phyloP scores from a whole-genome alignment of 2,888 invertebrate genomes.

The Macropis europaea region DNA sequence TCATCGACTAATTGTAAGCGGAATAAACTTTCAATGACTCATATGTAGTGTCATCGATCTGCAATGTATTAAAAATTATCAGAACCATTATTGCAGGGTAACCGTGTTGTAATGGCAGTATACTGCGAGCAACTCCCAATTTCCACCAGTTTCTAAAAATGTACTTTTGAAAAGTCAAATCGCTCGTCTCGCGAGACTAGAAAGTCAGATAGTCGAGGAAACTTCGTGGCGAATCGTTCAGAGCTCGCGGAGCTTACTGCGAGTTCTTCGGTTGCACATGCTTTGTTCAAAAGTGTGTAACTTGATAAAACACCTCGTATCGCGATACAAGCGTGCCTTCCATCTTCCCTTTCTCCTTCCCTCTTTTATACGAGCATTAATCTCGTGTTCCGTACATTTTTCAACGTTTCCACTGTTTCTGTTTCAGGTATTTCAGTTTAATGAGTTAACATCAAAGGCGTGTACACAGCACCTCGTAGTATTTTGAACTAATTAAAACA shows the following conservation, averaged over 20 bases:
- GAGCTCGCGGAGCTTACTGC: constrained; percentile 25
- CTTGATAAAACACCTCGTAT: constrained; percentile 46
- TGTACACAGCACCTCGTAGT: background rate
- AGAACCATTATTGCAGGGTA: background rate
- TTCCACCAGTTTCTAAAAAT: constrained; percentile 41
- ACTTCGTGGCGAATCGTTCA: constrained; percentile 42
- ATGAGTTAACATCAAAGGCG: constrained; percentile 2
- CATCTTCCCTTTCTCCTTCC: background rate
- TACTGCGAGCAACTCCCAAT: constrained; percentile 4
- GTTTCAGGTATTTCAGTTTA: constrained; percentile 14
- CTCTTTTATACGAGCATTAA: constrained; percentile 23
- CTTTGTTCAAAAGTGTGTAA: constrained; percentile 40
- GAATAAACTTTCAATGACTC: too few species aligned
- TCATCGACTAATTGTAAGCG: too few species aligned
- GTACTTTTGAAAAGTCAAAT: constrained; percentile 60
- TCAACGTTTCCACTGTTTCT: background rate
- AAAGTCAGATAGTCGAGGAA: constrained; percentile 38
- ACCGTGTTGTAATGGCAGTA: too few species aligned
- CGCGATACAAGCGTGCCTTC: constrained; percentile 9
- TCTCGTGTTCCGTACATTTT: constrained; percentile 30
- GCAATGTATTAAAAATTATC: background rate
- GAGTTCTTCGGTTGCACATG: constrained; percentile 29
- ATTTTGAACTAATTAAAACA: constrained; percentile 4
- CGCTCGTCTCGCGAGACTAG: constrained; percentile 51
- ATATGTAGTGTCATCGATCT: too few species aligned